Evolutionary conservation across 2,113 vertebrate species (phyloP), one percentile per base, ranked within the genome.

Genomic region (Pseudopipra pipra): DNA sequence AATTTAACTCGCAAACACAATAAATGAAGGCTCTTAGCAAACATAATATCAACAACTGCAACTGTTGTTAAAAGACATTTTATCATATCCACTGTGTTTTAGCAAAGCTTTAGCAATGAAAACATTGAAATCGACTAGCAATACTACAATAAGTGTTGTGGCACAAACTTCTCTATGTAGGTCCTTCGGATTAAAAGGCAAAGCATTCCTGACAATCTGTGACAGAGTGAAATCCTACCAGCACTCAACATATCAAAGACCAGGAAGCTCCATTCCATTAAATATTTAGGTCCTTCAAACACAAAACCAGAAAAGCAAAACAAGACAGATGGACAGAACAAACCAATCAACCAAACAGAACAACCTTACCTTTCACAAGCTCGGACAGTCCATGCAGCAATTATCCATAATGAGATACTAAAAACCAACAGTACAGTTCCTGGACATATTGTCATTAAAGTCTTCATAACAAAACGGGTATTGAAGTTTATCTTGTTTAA

Each of bases 401-500:
- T 99, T 99, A 99, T 99, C 99, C 99, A 99, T 96, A 99, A 98
- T 24, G 99, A 99, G 98, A 99, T 99, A 98, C 99, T 99, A 98
- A 99, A 99, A 98, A 99, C 99, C 98, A 99, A 98, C 96, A 99
- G 98, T 96, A 99, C 99, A 85, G 99, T 99, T 98, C 99, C 99
- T 23, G 99, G 99, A 97, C 99, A 99, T 98, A 99, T 99, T 97
- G 99, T 99, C 99, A 99, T 99, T 98, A 99, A 97, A 93, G 99
- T 99, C 98, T 99, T 99, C 99, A 99, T 99, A 98, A 99, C 99
- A 96, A 99, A 99, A 98, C 99, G 99, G 5, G 99, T 99, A 98
- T 99, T 99, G 97, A 99, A 99, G 98, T 99, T 99, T 98, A 99
- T 99, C 98, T 99, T 99, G 98, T 99, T 99, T 98, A 99, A 99